Evolutionary conservation across 2,797 vertebrate species (phyloP).

Genomic region (Hapalemur alaotrensis): DNA sequence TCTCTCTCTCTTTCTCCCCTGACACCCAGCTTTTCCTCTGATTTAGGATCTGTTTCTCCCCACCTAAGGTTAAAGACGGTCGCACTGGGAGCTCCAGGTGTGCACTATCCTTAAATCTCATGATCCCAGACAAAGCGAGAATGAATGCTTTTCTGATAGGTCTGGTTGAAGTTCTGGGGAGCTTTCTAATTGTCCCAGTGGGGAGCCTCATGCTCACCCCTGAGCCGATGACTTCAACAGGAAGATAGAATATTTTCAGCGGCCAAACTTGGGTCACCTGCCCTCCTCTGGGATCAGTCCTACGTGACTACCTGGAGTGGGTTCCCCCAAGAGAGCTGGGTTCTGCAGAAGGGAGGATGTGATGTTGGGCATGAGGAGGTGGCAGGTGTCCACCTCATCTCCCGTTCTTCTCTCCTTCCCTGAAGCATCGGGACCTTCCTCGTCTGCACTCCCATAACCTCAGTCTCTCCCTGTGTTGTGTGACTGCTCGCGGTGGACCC

Average conservation of each 20-base stretch:
- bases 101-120: background rate
- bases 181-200: background rate
- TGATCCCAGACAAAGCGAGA: background rate
- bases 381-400: accelerated
- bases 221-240: background rate
- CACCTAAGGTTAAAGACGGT: background rate
- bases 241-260: background rate
- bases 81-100: background rate
- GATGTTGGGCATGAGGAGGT: accelerated
- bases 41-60: background rate
- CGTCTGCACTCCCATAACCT: background rate
- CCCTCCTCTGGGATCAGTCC: background rate
- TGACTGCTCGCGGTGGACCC: background rate
- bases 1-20: background rate
- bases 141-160: background rate
- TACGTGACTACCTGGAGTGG: background rate
- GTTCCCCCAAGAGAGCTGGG: background rate
- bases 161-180: background rate
- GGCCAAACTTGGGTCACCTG: background rate
- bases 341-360: background rate
- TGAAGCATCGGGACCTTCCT: background rate
- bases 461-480: background rate
- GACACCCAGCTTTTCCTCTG: background rate
- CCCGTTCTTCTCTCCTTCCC: too few species aligned
- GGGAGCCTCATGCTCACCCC: background rate